These are phyloP conservation scores for Xiphorhynchus erythropygius DNA, from an alignment of 2,797 vertebrate species.

Conservation along the genomic window DNA sequence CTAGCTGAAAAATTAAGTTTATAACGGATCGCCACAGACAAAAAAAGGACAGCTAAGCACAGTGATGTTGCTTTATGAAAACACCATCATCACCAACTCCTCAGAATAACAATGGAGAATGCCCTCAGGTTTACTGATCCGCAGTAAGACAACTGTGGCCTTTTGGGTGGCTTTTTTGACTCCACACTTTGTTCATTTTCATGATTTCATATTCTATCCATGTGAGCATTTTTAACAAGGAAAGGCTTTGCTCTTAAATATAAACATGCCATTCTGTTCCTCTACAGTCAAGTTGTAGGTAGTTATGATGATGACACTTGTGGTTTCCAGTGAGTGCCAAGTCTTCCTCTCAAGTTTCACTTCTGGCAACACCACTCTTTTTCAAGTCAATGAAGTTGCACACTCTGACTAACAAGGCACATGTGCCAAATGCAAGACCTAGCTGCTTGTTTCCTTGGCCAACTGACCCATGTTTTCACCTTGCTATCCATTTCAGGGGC, in stretches of 20 bases:
- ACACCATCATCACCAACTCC: neutral
- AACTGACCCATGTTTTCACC: neutral
- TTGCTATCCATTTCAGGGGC: neutral
- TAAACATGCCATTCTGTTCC: neutral
- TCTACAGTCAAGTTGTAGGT: neutral
- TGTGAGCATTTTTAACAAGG: neutral
- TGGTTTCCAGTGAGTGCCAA: slow-evolving; percentile 46
- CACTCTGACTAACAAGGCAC: neutral
- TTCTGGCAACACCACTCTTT: neutral
- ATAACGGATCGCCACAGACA: neutral
- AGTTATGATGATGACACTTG: slow-evolving; percentile 7
- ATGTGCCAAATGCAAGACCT: neutral
- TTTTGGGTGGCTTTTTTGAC: neutral
- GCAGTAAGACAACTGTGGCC: neutral
- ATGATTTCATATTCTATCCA: neutral
- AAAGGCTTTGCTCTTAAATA: neutral
- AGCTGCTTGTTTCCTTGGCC: neutral
- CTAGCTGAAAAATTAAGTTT: neutral
- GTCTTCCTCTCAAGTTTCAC: slow-evolving; percentile 42
- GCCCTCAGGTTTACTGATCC: neutral
- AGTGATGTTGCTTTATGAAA: neutral
- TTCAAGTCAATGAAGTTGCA: slow-evolving; percentile 39
- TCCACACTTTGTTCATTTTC: neutral
- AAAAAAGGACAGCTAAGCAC: neutral
- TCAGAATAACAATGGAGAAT: neutral